Conservation (phyloP, 2,113 vertebrate genomes). For the Rhineura floridana region DNA sequence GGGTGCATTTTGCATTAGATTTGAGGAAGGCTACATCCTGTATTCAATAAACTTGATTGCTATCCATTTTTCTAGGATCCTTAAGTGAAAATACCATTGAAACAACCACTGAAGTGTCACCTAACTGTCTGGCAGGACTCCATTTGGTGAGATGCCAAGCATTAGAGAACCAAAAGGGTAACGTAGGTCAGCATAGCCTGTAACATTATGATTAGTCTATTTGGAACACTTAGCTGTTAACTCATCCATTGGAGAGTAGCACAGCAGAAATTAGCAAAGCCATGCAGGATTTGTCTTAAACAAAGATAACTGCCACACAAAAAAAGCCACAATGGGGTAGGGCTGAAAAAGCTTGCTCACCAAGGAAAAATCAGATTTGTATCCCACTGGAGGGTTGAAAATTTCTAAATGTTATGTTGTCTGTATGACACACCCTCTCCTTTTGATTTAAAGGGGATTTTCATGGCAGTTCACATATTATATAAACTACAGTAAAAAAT, state of each 20-base stretch:
- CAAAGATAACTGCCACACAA: not conserved
- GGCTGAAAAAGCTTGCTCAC: not conserved
- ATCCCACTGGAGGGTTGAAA: not conserved
- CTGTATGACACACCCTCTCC: too few species aligned
- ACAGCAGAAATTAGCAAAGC: not conserved
- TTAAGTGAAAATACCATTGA: not conserved
- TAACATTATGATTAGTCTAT: not conserved
- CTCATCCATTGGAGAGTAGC: not conserved
- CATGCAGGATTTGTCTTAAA: not conserved
- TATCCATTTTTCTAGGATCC: not conserved
- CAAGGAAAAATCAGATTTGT: not conserved
- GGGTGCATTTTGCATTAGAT: not conserved
- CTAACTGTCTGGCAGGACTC: not conserved
- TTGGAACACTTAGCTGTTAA: not conserved
- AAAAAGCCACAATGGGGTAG: not conserved
- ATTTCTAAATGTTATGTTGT: not conserved
- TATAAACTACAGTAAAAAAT: not conserved
- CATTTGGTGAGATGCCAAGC: not conserved
- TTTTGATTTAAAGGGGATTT: not conserved
- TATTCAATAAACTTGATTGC: not conserved
- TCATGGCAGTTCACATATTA: not conserved
- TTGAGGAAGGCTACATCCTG: not conserved
- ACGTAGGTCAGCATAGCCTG: slow-evolving; percentile 10
- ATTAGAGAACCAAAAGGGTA: slow-evolving; percentile 6
- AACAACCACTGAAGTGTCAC: not conserved